Conservation (phyloP, 1,140 invertebrate genomes). For the Drosophila yakuba region DNA sequence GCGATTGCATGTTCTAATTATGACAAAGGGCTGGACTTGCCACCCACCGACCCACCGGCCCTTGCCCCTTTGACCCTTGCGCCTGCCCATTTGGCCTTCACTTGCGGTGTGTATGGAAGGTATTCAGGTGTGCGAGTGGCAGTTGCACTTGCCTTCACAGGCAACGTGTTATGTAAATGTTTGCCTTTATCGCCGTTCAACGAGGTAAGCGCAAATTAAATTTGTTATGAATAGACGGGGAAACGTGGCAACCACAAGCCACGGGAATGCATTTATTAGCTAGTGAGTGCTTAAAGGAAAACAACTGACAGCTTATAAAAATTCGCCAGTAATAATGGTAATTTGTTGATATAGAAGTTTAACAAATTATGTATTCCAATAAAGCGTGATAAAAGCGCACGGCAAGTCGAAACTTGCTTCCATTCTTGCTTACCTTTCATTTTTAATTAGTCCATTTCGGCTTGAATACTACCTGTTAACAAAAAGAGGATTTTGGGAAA, state of each 20-base stretch:
- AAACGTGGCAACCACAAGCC: neutral
- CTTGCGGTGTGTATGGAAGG: constrained; percentile 2
- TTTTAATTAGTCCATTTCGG: too few relatives aligned
- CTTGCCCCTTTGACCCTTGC: neutral
- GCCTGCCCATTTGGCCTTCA: neutral
- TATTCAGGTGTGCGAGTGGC: constrained; percentile 11
- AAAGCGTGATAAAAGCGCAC: too few relatives aligned
- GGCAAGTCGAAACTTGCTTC: too few relatives aligned
- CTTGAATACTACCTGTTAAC: too few relatives aligned
- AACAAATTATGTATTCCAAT: neutral
- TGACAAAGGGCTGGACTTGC: constrained; percentile 38
- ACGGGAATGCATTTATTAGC: constrained; percentile 4
- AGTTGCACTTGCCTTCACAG: constrained; percentile 23
- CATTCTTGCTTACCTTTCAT: too few relatives aligned
- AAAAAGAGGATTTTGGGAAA: neutral
- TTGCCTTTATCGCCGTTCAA: constrained; percentile 37
- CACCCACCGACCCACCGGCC: neutral
- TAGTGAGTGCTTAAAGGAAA: neutral
- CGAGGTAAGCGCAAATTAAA: constrained; percentile 34
- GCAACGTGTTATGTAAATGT: constrained; percentile 41
- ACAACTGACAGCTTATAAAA: neutral
- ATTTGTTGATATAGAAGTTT: neutral
- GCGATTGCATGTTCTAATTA: constrained; percentile 64
- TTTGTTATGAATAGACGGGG: constrained; percentile 11
- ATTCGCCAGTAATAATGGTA: neutral